Evolutionary conservation across 2,797 vertebrate genomes (phyloP), one percentile per base, ranked within the genome.

Genomic region (Aulostomus chinensis): DNA sequence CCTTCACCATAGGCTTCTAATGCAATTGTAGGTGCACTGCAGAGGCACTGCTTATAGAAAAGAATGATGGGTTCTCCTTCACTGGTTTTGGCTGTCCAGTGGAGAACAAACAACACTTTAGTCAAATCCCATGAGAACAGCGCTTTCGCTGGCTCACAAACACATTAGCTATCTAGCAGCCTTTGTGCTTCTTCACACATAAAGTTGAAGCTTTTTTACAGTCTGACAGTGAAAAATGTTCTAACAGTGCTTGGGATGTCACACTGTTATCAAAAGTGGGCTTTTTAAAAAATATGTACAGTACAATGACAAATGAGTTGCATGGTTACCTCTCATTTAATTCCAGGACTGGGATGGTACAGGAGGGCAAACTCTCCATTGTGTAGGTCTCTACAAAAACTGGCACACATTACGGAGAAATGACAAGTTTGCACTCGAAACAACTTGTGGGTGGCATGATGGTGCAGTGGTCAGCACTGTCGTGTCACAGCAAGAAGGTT

Each of bases 61-160:
- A 86, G 85, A 87, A 86, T 91, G 90, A 90, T 90, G 86, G 88
- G 89, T 90, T 91, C 85, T 86, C 78, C 89, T 90, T 83, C 83
- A 87, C 79, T 88, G 87, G 71, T 52, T 84, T 68, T 72, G 72
- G 70, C 74, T 52, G 61, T 78, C 74, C 75, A 70, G 68, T 40
- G 60, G 58, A 78, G 62, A 83, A 83, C 76, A 86, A 83, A 87
- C 85, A 88, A 83, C 75, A 79, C 79, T 79, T 62, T 61, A 68
- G 78, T 76, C 36, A 60, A 63, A 54, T 80, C 82, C 78, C 80
- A 43, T 42, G 85, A 81, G 79, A 61, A 71, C 58, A 31, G 58
- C 10, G 63, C 62, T 73, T 52, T 70, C 4, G 17, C 66, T 47
- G 71, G 67, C 74, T 75, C 68, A 76, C 64, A 67, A 77, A 69